Evolutionary conservation across 1,140 invertebrate genomes (phyloP).

Genomic region (Drosophila paulistorum): DNA sequence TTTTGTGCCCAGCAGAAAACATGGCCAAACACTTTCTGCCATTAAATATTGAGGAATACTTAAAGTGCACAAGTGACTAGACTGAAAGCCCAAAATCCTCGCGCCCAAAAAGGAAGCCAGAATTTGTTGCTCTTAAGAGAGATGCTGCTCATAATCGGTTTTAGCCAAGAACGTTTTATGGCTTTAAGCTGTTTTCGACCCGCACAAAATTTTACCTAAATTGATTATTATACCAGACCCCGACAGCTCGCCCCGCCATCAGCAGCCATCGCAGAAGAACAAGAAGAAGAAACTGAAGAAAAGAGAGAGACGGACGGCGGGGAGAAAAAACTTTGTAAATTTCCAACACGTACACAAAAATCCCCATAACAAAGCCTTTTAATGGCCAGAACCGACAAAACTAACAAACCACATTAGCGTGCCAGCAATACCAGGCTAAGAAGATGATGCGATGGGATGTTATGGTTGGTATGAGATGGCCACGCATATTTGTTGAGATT

Average conservation of each 20-base stretch:
- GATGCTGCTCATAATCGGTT: slow-evolving; percentile 67
- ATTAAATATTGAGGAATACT: slow-evolving; percentile 58
- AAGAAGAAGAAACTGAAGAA: neutral
- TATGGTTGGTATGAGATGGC: slow-evolving; percentile 10
- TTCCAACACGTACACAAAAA: slow-evolving; percentile 77
- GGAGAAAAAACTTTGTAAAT: slow-evolving; percentile 64
- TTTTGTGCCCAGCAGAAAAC: neutral
- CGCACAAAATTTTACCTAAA: slow-evolving; percentile 61
- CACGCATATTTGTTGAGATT: slow-evolving; percentile 74
- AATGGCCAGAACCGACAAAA: slow-evolving; percentile 71
- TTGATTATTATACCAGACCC: slow-evolving; percentile 64
- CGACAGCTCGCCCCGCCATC: slow-evolving; percentile 6
- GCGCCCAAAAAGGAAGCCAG: slow-evolving; percentile 20
- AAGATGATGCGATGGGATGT: neutral
- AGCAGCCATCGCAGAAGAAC: too few species aligned
- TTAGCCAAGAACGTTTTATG: slow-evolving; percentile 63
- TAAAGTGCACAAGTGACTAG: slow-evolving; percentile 34
- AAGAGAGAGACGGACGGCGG: neutral
- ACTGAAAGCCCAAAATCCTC: too few species aligned
- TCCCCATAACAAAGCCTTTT: slow-evolving; percentile 78
- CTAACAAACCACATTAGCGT: slow-evolving; percentile 77
- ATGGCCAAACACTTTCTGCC: slow-evolving; percentile 17
- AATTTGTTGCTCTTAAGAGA: slow-evolving; percentile 68
- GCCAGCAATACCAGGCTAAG: slow-evolving; percentile 3
- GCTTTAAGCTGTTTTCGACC: slow-evolving; percentile 69